Evolutionary conservation across 2,113 vertebrate genomes (phyloP).

Genomic region (Tichodroma muraria): DNA sequence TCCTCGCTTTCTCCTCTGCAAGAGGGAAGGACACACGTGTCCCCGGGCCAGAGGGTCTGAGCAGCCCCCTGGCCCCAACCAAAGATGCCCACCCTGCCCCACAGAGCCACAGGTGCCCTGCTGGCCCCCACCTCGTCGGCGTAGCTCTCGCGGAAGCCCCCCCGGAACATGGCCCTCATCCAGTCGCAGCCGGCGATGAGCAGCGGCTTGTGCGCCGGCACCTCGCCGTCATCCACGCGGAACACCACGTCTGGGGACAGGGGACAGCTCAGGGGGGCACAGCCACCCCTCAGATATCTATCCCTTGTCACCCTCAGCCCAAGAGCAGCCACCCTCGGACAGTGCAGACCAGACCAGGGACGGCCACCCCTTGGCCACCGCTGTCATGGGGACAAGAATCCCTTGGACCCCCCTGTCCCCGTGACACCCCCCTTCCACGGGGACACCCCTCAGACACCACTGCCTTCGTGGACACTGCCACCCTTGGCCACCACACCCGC

Average conservation of each 20-base stretch:
- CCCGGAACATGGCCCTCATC: conserved; percentile 92
- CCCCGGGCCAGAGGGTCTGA: not conserved
- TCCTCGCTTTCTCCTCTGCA: not conserved
- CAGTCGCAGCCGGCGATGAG: conserved; percentile 89
- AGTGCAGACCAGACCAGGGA: not conserved
- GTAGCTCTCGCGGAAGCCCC: conserved; percentile 87
- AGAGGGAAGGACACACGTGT: accelerated
- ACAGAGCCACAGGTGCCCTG: not conserved
- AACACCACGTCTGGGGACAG: conserved; percentile 81
- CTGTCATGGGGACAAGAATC: no score
- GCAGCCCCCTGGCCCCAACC: not conserved
- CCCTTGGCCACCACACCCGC: not conserved
- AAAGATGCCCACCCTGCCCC: not conserved
- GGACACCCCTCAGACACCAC: not conserved
- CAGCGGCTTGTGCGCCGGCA: conserved; percentile 86
- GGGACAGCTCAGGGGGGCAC: not conserved
- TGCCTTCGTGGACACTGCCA: not conserved
- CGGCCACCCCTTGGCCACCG: not conserved
- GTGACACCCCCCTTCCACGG: no score
- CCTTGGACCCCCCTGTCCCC: no score
- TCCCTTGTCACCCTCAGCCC: not conserved
- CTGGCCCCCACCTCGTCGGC: conserved; percentile 73
- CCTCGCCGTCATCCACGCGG: conserved; percentile 78
- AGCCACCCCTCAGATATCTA: not conserved
- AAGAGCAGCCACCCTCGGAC: not conserved